Base-by-base conservation (phyloP, 2,888 invertebrate genomes). In the Hypomecis punctinalis region DNA sequence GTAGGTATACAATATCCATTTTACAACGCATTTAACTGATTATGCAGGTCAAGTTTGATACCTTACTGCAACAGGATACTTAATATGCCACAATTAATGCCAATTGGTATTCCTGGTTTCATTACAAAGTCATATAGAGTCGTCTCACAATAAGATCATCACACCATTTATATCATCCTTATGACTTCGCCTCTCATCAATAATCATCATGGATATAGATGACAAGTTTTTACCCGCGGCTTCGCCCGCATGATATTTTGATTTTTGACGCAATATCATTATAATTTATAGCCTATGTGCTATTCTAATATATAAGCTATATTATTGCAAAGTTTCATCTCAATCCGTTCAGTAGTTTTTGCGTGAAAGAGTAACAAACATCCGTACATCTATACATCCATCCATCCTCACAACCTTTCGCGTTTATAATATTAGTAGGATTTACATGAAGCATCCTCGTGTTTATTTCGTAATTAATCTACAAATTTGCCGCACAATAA, bases 161-260 rank as follows among this genome's bases (percentile, higher is more conserved):
- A 57, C 10, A 48, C 49, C 46, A 58, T 66, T 61, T 61, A 23
- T 57, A 70, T 52, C 45, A 58, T 61, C 40, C 42, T 51, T 57
- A 68, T 66, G 66, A 65, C 61, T 62, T 64, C 68, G 66, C 57
- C 11, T 33, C 49, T n/a, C 40, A 42, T 63, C 36, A 68, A 57
- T n/a, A 33, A 46, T n/a, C 40, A 42, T 63, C 36, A 65, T 71
- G 66, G 66, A 68, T 64, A n/a, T n/a, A n/a, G n/a, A n/a, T n/a
- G n/a, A n/a, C n/a, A n/a, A n/a, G n/a, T n/a, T n/a, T n/a, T n/a
- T n/a, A n/a, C n/a, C n/a, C n/a, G n/a, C n/a, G n/a, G n/a, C n/a
- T n/a, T n/a, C n/a, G n/a, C n/a, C n/a, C n/a, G n/a, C n/a, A n/a
- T n/a, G n/a, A n/a, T n/a, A n/a, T n/a, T n/a, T n/a, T n/a, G n/a